Base-by-base conservation (phyloP, 2,888 invertebrate genomes). In the Epistrophe eligans region DNA sequence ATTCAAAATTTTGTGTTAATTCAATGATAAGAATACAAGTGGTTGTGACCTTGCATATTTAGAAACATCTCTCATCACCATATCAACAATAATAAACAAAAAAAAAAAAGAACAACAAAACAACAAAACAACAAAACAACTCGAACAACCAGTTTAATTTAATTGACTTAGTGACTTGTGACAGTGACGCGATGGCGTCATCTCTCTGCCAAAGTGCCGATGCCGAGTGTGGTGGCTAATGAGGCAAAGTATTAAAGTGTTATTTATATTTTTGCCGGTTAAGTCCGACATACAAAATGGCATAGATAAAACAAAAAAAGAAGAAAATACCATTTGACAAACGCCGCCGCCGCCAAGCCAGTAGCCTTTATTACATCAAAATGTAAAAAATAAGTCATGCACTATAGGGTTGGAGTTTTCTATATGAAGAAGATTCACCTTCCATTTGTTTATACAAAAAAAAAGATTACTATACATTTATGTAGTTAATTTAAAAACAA, bases 161-260 rank as follows among this genome's bases (percentile, higher is more conserved):
- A 87, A 83, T 87, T 87, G 76, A 87, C 83, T 87, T 79, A 66
- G 82, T 77, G 79, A 85, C 85, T 79, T 79, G 79, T 79, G 81
- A 60, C 72, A 45, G 32, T 45, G 84, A 62, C 62, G 81, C 57
- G 77, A 79, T 83, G 82, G 83, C 83, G 83, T 82, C 87, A 83
- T 83, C 62, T 35, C 15, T 57, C 45, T 28, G 10, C 10, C 35
- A 6, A 35, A 35, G 35, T 32, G 35, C 35, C 19, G 13, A 72
- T 32, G 35, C 35, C 19, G 13, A 72, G 32, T 72, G 72, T 72
- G 58, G 52, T 70, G 40, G 40, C 70, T 70, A 70, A 70, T 70
- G 55, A 43, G 70, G 11, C 40, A 70, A 70, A 70, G 55, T 79
- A 62, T 24, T n/a, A 9, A 0, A 9, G 8, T 55, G 19, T 32